These are phyloP conservation scores for Heliconius ethilla DNA, from an alignment of 2,888 invertebrate genomes.

Conservation along the genomic window DNA sequence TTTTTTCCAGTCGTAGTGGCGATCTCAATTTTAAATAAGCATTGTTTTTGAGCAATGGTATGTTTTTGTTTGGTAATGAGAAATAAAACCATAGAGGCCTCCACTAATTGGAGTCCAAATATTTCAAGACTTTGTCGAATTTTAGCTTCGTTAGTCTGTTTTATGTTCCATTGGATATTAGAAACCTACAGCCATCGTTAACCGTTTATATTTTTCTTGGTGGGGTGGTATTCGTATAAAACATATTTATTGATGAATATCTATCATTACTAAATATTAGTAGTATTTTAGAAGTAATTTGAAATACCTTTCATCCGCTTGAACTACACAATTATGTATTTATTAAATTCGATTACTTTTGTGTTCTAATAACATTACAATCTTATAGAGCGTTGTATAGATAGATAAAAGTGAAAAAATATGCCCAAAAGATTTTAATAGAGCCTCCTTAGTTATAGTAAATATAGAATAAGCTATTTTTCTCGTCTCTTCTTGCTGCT, in stretches of 20 bases:
- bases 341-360: too few relatives aligned
- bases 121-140: slow-evolving; percentile 45
- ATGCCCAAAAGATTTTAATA: background rate
- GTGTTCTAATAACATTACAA: too few relatives aligned
- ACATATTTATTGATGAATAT: too few relatives aligned
- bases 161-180: slow-evolving; percentile 6
- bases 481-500: background rate
- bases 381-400: background rate
- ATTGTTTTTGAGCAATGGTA: slow-evolving; percentile 46
- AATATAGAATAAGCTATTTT: background rate
- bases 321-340: too few relatives aligned
- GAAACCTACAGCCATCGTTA: slow-evolving; percentile 20
- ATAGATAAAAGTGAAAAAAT: background rate
- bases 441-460: background rate
- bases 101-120: slow-evolving; percentile 48
- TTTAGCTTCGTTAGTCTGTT: slow-evolving; percentile 28
- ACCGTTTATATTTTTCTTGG: background rate
- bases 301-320: too few relatives aligned
- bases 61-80: slow-evolving; percentile 46
- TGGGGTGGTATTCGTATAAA: background rate
- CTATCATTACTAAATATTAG: too few relatives aligned
- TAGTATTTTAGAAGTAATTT: too few relatives aligned
- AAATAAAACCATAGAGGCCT: slow-evolving; percentile 39
- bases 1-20: slow-evolving; percentile 42
- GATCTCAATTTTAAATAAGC: slow-evolving; percentile 50